Evolutionary conservation across 1,140 invertebrate genomes (phyloP), one percentile per base, ranked within the genome.

Genomic region (Lasioglossum baleicum): DNA sequence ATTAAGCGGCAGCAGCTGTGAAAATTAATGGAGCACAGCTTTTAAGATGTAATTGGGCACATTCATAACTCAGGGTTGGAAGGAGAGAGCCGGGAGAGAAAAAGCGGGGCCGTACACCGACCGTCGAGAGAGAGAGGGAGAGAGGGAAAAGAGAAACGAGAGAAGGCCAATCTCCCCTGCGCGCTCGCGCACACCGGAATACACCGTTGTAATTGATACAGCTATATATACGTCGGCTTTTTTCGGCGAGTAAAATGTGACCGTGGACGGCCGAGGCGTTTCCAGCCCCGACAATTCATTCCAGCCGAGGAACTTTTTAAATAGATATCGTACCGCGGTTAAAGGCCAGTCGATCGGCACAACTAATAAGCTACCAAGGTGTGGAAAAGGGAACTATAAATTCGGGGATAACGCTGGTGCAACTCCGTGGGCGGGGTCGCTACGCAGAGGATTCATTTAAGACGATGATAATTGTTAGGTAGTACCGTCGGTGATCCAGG

Each of bases 1-100:
- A 95, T 94, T 94, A 94, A 94, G 94, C 93, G 93, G 93, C 94
- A 94, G 94, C 94, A 94, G 94, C 94, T 95, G 94, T 94, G 94
- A 94, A 94, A 94, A 95, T 94, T 94, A 95, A 94, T 94, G 94
- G 94, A 93, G 94, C 94, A 94, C 93, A 93, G 94, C 94, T 94
- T 94, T 94, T 94, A 94, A 94, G 94, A 94, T 94, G 94, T 95
- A 94, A 95, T 95, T 95, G 94, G 94, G 93, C 91, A 94, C 94
- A 94, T 94, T 94, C 94, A 94, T 94, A 95, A 95, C 93, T 93
- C 89, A 87, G 77, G 80, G 82, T 85, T 75, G 77, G 82, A 86
- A 85, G 64, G 84, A 85, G 83, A 53, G 17, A 80, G 35, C 78
- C 74, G 75, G 75, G 78, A 75, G 82, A 60, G 85, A 76, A 80